Base-by-base conservation (phyloP, 2,797 vertebrate species). In the Siniperca scherzeri region DNA sequence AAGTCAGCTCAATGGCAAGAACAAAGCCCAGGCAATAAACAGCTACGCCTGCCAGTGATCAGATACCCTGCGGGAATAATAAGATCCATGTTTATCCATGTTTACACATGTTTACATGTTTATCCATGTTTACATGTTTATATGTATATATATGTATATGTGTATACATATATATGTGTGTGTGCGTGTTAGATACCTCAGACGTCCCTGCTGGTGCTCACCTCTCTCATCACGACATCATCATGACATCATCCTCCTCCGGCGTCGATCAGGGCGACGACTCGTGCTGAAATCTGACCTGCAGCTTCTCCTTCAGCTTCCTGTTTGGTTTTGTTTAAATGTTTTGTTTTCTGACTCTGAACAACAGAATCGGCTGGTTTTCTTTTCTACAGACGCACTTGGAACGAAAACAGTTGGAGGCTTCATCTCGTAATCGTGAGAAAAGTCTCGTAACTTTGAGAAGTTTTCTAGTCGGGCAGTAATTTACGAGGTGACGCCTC, bases 181-280 rank as follows among this genome's bases (percentile, higher is more conserved):
- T n/a, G 56, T 48, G 53, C 33, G 42, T 40, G 27, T 96, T 92
- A 85, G 95, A 96, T 97, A 98, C 97, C 97, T 98, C 97, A 97
- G 95, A 96, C 74, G 65, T 89, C 67, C 82, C 57, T 64, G 71
- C 72, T 84, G 78, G 77, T 83, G 71, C 81, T 80, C 73, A 38
- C 78, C 38, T 74, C 59, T 59, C 33, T 59, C 53, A 55, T 68
- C 59, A 53, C 27, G 74, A 80, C 53, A 42, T 80, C 80, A 67
- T 78, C 33, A 42, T 36, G 44, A 70, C 25, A 25, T 74, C 59
- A 8, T 52, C 66, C 12, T 69, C 60, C 72, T 50, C 67, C 12
- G 8, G 60, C 44, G 57, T 64, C 13, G 38, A 67, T 78, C 74
- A 68, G 69, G 48, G 55, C 36, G 42, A 36, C n/a, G 25, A 46